Evolutionary conservation across 1,140 invertebrate genomes (phyloP).

Genomic region (Belonocnema kinseyi): DNA sequence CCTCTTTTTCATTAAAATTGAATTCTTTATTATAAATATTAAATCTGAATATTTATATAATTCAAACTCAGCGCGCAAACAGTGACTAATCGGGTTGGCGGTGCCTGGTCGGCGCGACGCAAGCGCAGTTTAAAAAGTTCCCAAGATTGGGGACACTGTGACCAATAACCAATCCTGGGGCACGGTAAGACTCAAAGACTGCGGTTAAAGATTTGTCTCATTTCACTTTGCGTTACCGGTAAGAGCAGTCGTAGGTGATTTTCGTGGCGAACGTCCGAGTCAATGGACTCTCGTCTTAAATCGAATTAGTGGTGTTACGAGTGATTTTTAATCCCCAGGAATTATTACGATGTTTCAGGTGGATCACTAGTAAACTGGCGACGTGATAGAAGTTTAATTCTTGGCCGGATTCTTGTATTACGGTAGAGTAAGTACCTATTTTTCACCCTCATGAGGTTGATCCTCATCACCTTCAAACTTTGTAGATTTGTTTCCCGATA

Average conservation of each 20-base stretch:
- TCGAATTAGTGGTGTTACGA: slow-evolving; percentile 51
- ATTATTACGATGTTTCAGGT: slow-evolving; percentile 66
- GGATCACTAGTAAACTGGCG: slow-evolving; percentile 70
- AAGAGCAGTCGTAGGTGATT: slow-evolving; percentile 62
- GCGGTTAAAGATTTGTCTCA: slow-evolving; percentile 29
- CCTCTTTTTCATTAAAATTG: no score
- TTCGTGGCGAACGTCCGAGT: slow-evolving; percentile 31
- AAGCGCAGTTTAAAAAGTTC: no score
- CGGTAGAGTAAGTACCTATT: slow-evolving; percentile 67
- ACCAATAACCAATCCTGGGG: slow-evolving; percentile 17
- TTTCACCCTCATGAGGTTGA: not conserved
- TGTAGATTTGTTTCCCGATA: not conserved
- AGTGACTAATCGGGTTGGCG: no score
- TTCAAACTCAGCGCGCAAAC: no score
- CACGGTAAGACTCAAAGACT: no score
- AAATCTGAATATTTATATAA: no score
- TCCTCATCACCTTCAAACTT: not conserved
- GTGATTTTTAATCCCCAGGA: slow-evolving; percentile 42
- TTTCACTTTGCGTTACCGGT: slow-evolving; percentile 72
- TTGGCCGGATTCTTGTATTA: slow-evolving; percentile 68
- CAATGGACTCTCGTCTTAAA: slow-evolving; percentile 45
- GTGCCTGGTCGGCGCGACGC: no score
- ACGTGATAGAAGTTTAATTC: slow-evolving; percentile 65
- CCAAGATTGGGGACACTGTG: no score
- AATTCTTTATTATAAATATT: no score